These are phyloP conservation scores for Macropus fuliginosus DNA, from an alignment of 2,797 vertebrate genomes.

Conservation along the genomic window DNA sequence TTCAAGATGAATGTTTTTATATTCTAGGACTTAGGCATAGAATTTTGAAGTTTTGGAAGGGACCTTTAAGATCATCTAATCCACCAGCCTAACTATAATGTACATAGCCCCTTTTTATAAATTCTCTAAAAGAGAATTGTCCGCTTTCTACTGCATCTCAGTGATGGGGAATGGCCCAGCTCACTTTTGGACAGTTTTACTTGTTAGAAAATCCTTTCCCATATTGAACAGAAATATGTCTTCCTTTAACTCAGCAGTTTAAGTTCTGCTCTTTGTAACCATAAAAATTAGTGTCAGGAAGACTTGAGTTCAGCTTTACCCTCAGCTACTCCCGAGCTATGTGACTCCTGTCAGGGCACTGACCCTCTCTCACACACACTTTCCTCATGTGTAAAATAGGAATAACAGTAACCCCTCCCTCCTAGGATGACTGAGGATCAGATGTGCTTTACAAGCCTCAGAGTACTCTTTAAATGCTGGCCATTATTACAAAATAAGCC, in stretches of 20 bases:
- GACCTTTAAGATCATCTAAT: slow-evolving; percentile 9
- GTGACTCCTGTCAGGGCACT: too few relatives aligned
- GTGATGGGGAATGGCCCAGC: slow-evolving; percentile 10
- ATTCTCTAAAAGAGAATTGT: not conserved
- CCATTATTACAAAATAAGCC: not conserved
- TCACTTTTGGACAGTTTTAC: slow-evolving; percentile 25
- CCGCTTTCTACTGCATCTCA: not conserved
- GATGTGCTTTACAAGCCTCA: not conserved
- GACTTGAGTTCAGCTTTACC: not conserved
- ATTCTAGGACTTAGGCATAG: not conserved
- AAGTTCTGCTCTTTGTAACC: not conserved
- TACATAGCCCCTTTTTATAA: not conserved
- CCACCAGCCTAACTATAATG: slow-evolving; percentile 7
- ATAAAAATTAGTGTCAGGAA: not conserved
- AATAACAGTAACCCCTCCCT: not conserved
- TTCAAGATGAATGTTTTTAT: slow-evolving; percentile 27
- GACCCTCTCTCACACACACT: not conserved
- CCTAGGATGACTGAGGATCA: not conserved
- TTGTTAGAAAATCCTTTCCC: slow-evolving; percentile 49
- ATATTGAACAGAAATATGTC: not conserved
- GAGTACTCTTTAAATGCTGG: not conserved
- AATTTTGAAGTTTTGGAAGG: slow-evolving; percentile 21
- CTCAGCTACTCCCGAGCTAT: not conserved
- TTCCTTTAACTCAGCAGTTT: not conserved
- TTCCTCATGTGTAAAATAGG: not conserved